A percentile compares a stretch with the other conserved stretches of the same genome.
Conservation (phyloP, 2,797 vertebrate species). For the Acipenser ruthenus region DNA sequence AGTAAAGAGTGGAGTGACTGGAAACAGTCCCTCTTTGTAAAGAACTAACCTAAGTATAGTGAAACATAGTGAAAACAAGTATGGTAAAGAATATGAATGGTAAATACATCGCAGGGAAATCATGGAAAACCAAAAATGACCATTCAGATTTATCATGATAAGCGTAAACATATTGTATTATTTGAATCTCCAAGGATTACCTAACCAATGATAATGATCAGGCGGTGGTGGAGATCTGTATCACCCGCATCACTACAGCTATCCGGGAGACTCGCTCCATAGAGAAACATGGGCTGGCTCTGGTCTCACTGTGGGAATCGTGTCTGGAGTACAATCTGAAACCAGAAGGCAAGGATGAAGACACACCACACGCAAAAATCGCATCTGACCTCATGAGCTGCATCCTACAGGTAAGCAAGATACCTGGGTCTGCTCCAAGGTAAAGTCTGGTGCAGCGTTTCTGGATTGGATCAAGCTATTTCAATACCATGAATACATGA, state of each 20-base stretch:
- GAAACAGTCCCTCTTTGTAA: too few species aligned
- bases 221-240: slow-evolving; percentile 93
- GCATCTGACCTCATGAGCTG: slow-evolving; percentile 95
- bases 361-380: slow-evolving; percentile 87
- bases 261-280: slow-evolving; percentile 83
- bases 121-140: too few species aligned
- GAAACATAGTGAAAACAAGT: too few species aligned
- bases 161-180: too few species aligned
- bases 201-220: slow-evolving; percentile 89
- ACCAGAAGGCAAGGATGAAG: slow-evolving; percentile 72
- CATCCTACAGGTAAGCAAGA: slow-evolving; percentile 76
- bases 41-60: too few species aligned
- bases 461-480: too few species aligned
- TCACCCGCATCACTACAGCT: slow-evolving; percentile 87
- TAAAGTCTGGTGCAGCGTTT: too few species aligned
- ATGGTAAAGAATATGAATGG: too few species aligned
- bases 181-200: slow-evolving; percentile 70
- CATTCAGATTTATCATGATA: too few species aligned
- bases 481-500: too few species aligned
- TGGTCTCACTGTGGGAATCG: slow-evolving; percentile 88
- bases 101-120: too few species aligned
- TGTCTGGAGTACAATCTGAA: slow-evolving; percentile 84
- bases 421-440: neutral
- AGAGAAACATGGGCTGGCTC: slow-evolving; percentile 71
- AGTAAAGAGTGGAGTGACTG: too few species aligned